These are phyloP conservation scores for Myiotriccus ornatus DNA, from an alignment of 2,797 vertebrate genomes.

Conservation along the genomic window DNA sequence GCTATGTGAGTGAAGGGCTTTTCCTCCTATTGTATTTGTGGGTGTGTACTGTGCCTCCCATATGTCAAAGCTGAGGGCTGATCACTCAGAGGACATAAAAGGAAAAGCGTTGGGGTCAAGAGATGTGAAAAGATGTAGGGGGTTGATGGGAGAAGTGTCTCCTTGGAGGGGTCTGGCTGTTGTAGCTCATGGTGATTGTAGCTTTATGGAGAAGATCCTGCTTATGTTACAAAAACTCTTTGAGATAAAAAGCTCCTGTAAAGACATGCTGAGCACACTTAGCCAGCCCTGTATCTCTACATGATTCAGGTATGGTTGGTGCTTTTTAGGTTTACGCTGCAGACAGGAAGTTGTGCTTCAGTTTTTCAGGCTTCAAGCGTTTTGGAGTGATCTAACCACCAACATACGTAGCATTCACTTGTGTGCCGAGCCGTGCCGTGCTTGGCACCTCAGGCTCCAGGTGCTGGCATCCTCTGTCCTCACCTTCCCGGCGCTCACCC, in stretches of 20 bases:
- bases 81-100: accelerated
- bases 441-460: background rate
- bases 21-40: background rate
- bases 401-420: accelerated
- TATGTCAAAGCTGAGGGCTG: accelerated
- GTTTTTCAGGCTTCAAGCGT: background rate
- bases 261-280: background rate
- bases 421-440: accelerated
- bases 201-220: background rate
- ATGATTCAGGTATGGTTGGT: background rate
- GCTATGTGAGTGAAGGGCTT: accelerated
- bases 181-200: background rate
- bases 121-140: background rate
- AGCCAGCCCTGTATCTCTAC: background rate
- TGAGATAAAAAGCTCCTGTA: background rate
- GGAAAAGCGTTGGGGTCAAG: background rate
- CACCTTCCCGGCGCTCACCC: background rate
- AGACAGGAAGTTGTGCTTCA: background rate
- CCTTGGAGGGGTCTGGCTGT: accelerated
- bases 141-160: background rate
- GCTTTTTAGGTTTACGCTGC: background rate
- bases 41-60: accelerated
- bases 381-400: background rate
- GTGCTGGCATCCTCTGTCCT: background rate
- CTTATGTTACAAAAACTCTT: background rate